Percentiles rank a stretch among this genome's conserved stretches.
Conservation (phyloP, 2,888 invertebrate genomes). For the Thymelicus acteon region DNA sequence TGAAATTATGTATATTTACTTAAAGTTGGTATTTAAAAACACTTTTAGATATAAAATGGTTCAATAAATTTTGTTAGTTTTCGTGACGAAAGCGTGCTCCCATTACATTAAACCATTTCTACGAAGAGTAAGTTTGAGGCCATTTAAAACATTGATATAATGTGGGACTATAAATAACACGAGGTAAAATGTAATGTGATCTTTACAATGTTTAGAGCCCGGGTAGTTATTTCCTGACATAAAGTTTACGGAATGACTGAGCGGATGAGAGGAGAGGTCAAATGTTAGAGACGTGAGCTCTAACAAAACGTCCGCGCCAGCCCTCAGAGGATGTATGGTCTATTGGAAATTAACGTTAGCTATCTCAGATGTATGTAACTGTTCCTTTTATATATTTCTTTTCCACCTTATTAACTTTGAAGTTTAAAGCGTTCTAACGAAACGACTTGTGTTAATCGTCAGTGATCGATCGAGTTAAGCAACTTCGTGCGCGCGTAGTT, state of each 20-base stretch:
- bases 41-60: no score
- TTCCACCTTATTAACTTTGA: no score
- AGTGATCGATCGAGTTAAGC: no score
- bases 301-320: constrained; percentile 27
- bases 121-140: background rate
- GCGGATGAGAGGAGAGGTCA: constrained; percentile 29
- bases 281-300: constrained; percentile 33
- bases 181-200: background rate
- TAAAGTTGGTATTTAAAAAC: no score
- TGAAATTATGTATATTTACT: no score
- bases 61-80: no score
- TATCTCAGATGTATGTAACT: background rate
- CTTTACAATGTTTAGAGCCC: background rate
- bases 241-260: constrained; percentile 18
- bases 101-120: background rate
- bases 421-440: no score
- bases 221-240: constrained; percentile 20
- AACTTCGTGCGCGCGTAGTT: no score
- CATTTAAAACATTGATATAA: background rate
- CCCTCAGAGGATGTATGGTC: constrained; percentile 16
- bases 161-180: background rate
- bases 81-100: no score
- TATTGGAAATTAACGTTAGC: background rate
- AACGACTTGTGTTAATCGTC: no score
- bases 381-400: background rate